Conservation (phyloP, 2,888 invertebrate species). For the Spatulosminthurus flaviceps region DNA sequence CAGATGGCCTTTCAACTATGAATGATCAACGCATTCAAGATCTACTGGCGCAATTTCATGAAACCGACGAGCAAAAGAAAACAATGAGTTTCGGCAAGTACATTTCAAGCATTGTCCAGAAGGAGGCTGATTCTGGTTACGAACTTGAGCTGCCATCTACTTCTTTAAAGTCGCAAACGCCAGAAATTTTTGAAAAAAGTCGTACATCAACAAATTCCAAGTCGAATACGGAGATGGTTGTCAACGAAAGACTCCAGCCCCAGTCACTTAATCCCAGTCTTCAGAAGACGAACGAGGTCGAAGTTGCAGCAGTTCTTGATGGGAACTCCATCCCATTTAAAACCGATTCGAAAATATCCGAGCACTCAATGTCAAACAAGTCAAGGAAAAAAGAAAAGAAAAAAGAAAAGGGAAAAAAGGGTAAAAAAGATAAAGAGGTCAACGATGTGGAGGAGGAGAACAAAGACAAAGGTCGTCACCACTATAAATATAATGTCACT, state of each 20-base stretch:
- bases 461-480: background rate
- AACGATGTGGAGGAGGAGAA: background rate
- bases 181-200: no score
- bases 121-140: no score
- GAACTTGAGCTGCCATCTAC: no score
- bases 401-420: background rate
- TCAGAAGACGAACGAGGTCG: background rate
- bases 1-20: background rate
- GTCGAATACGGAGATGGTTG: no score
- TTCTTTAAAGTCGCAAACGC: no score
- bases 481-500: background rate
- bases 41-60: background rate
- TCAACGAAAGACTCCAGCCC: no score
- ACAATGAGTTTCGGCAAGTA: no score
- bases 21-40: background rate
- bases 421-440: background rate
- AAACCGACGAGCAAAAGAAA: background rate
- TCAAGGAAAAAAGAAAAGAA: background rate
- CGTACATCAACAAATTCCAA: no score
- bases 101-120: no score
- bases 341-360: background rate
- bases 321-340: no score
- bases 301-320: background rate
- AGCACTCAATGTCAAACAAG: background rate
- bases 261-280: no score